Evolutionary conservation across 2,888 invertebrate genomes (phyloP), one percentile per base, ranked within the genome.

Genomic region (Branchipolynoe longqiensis): DNA sequence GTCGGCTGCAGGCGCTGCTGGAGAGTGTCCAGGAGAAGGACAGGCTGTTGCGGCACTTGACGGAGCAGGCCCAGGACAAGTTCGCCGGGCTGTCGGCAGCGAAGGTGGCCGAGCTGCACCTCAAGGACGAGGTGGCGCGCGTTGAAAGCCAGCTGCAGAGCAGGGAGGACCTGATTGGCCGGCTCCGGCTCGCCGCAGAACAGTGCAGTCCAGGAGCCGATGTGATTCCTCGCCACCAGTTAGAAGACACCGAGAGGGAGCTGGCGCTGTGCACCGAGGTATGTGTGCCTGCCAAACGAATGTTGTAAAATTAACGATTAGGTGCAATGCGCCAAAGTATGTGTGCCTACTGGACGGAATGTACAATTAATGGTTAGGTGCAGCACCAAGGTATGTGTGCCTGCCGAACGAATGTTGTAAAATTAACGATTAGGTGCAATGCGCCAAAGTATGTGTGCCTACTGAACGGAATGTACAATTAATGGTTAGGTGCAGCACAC

Each of bases 241-340:
- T 92, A 56, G 82, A 87, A 18, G 90, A 90, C 73, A 90, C 91
- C 3, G 90, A 92, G 87, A 87, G 88, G 48, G 92, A 91, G 12
- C 87, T 92, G 18, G 87, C 86, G 18, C 89, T 90, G 78, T 90
- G 91, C 28, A 85, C 64, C 6, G 56, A 85, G 85, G 87, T 85
- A 69, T 31, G 18, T 25, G 3, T 1, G 25, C n/a, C 3, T 25
- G 31, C n/a, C n/a, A n/a, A n/a, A n/a, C n/a, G n/a, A n/a, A n/a
- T n/a, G n/a, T n/a, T n/a, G n/a, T n/a, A n/a, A n/a, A n/a, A n/a
- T n/a, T n/a, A n/a, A n/a, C n/a, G n/a, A n/a, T n/a, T n/a, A n/a
- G n/a, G n/a, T n/a, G n/a, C n/a, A n/a, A n/a, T n/a, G n/a, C n/a
- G n/a, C n/a, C n/a, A n/a, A n/a, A n/a, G n/a, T n/a, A n/a, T n/a